Conservation (phyloP, 1,140 invertebrate genomes). For the Drosophila oshimai region DNA sequence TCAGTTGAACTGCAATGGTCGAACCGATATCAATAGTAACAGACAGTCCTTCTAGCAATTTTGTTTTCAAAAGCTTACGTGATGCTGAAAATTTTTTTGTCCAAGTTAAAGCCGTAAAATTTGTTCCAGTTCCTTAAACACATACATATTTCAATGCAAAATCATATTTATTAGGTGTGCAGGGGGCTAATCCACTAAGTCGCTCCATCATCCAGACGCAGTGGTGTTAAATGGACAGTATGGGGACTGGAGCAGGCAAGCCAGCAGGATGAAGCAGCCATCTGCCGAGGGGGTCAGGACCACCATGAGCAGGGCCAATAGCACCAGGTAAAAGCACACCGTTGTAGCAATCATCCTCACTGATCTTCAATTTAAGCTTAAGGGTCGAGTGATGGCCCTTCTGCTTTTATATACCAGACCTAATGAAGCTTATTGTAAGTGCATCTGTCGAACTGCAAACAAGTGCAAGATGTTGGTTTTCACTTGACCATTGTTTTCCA, state of each 20-base stretch:
- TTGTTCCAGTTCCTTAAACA: too few species aligned
- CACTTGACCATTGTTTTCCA: neutral
- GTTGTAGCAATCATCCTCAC: slow-evolving; percentile 28
- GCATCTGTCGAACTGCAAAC: slow-evolving; percentile 3
- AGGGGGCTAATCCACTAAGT: neutral
- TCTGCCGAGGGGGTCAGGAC: slow-evolving; percentile 11
- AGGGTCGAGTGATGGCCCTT: neutral
- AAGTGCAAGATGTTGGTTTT: neutral
- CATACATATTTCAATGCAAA: slow-evolving; percentile 5
- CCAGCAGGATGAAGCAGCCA: slow-evolving; percentile 21
- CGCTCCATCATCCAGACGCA: neutral
- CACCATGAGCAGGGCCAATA: slow-evolving; percentile 20
- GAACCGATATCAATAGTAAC: too few species aligned
- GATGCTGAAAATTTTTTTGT: too few species aligned
- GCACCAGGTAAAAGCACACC: slow-evolving; percentile 30
- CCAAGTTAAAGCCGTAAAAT: too few species aligned
- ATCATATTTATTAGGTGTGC: slow-evolving; percentile 9
- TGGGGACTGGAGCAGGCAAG: slow-evolving; percentile 4
- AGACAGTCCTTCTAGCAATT: too few species aligned
- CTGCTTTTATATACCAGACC: neutral
- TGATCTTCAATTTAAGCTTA: neutral
- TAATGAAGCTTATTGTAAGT: neutral
- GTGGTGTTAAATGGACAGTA: slow-evolving; percentile 23
- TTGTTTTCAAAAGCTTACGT: too few species aligned
- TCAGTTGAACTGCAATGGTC: too few species aligned